Base-by-base conservation (phyloP, 53 echinoderm and acorn worm genomes). In the Stichopus horrens region DNA sequence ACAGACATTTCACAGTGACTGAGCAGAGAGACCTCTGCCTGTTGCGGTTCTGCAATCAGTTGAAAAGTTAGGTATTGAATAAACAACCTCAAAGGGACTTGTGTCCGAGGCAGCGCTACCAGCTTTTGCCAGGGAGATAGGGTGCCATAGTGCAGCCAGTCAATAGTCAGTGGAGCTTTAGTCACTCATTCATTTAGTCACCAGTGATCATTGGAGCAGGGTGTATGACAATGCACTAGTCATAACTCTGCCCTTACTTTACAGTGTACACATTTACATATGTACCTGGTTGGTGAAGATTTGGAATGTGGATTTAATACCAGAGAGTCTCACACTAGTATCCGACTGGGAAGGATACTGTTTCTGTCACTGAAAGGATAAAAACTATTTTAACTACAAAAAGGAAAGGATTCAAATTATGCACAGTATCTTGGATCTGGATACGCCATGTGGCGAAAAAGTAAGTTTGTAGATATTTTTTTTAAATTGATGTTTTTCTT, bases 1-100 rank as follows among this genome's bases (percentile, higher is more conserved):
- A 56, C 16, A 56, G 56, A 71, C 56, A 20, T 81, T 81, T 81
- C 81, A 81, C 81, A 81, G 81, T 81, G 9, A 11, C 56, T 58
- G 58, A 58, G 81, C 58, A 58, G n/a, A n/a, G n/a, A n/a, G n/a
- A n/a, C 81, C 56, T n/a, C 58, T 11, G 57, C 13, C n/a, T 71
- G 18, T 71, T 71, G 71, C 5, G 71, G 81, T 53, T 81, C 75
- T 57, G 54, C 58, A n/a, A 53, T 81, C 81, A 81, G 54, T 81
- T 75, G 75, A 9, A 56, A 71, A 20, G 71, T 71, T 71, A 22
- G 20, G 58, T 9, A 81, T n/a, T 81, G 57, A 56, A 22, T 56
- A 81, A 81, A 56, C 81, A 81, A 10, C 8, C n/a, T 16, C 23
- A 37, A 6, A 9, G 23, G 37, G 37, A 37, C 37, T 37, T 37